Evolutionary conservation across 2,113 vertebrate genomes (phyloP).

Genomic region (Passer domesticus): DNA sequence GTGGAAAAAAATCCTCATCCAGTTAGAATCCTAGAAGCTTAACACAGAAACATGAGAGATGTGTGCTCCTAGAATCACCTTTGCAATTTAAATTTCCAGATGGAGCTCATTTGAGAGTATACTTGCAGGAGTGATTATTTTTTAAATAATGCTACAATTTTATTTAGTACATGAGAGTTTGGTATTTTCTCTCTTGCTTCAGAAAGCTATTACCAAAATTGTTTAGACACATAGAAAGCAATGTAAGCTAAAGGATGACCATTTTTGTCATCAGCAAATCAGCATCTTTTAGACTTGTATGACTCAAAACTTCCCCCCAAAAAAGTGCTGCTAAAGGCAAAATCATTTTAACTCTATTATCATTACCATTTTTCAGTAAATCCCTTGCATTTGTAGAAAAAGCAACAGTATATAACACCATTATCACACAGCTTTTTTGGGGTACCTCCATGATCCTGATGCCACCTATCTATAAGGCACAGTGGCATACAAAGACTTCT

Average conservation of each 20-base stretch:
- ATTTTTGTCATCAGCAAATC: neutral
- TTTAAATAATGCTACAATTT: neutral
- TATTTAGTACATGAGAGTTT: neutral
- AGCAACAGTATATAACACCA: neutral
- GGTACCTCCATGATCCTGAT: neutral
- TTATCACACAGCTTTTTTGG: neutral
- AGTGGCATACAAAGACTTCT: neutral
- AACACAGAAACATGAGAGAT: neutral
- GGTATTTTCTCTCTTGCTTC: neutral
- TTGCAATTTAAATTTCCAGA: slow-evolving; percentile 18
- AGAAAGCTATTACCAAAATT: neutral
- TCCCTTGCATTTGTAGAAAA: neutral
- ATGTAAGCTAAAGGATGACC: neutral
- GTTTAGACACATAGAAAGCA: neutral
- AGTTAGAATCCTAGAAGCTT: neutral
- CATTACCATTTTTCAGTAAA: neutral
- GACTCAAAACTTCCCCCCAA: neutral
- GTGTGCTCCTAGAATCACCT: neutral
- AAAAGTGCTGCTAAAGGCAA: neutral
- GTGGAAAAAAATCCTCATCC: slow-evolving; percentile 16
- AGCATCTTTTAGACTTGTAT: neutral
- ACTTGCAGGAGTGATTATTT: neutral
- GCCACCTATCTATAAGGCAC: neutral
- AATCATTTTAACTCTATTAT: neutral
- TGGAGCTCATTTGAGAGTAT: neutral